Base-by-base conservation (phyloP, 2,888 invertebrate genomes). In the Drosophila meridiana region DNA sequence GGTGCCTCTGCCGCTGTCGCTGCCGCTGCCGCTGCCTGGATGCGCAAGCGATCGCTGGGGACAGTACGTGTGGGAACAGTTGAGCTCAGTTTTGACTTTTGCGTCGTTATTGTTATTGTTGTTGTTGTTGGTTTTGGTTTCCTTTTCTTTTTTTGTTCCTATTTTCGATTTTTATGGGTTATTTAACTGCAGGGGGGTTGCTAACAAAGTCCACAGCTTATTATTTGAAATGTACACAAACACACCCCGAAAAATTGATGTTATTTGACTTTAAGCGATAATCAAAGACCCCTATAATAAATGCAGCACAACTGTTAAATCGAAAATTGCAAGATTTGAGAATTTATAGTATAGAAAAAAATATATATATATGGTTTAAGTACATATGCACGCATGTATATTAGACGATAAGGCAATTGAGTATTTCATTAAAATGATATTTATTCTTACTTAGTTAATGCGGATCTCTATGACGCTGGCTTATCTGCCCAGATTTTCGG, bases 371-470 rank as follows among this genome's bases (percentile, higher is more conserved):
- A 45, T 20, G 0, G 7, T n/a, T 20, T 20, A 20, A 20, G 20
- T 40, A 40, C 14, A 28, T 7, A 28, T 28, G 13, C 0, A 30
- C 3, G n/a, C 4, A 4, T 9, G 14, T 26, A 28, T 14, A 38
- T 14, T 9, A 5, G 26, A 20, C 48, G 80, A 79, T 80, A 79
- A 75, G 70, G 43, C 48, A n/a, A 73, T 82, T 70, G 74, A 63
- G 57, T 55, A 62, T 87, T 86, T 87, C 73, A 77, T 89, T 84
- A 87, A 80, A 82, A 80, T 70, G 53, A 58, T 66, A 89, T 89
- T 89, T 76, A 76, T 89, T 82, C 77, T 76, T 76, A 71, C 75
- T 82, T 80, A 80, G 72, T 50, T 63, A 78, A 61, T 65, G 60
- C 58, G 60, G 57, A 52, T 52, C 32, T 50, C 43, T 59, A 42